Conservation (phyloP, 2,888 invertebrate genomes). For the Omphaloscelis lunosa region DNA sequence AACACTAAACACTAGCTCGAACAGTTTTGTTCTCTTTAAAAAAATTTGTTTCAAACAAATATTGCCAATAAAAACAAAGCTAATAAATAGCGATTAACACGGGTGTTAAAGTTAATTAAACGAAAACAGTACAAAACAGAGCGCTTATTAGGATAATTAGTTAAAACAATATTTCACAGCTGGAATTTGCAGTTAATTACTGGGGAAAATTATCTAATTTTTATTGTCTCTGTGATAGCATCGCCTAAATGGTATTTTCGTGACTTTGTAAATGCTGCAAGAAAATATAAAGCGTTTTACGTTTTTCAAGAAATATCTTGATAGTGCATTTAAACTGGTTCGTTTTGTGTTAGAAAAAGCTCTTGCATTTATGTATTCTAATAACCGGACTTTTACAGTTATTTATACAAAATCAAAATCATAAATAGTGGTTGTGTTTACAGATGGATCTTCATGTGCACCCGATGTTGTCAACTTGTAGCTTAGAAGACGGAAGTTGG, state of each 20-base stretch:
- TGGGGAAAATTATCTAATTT: constrained; percentile 11
- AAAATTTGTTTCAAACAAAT: neutral
- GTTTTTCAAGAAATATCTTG: neutral
- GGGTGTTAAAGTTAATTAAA: constrained; percentile 31
- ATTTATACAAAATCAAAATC: too few relatives aligned
- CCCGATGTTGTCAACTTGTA: neutral
- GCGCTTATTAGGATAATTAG: constrained; percentile 37
- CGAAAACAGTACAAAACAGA: constrained; percentile 21
- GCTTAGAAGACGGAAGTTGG: too few relatives aligned
- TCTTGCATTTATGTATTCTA: neutral
- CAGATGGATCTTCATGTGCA: too few relatives aligned
- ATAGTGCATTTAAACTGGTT: neutral
- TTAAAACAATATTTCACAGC: constrained; percentile 28
- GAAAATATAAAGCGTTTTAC: neutral
- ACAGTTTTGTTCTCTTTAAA: too few relatives aligned
- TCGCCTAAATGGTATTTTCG: constrained; percentile 23
- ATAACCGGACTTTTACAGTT: neutral
- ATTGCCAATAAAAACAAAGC: constrained; percentile 6
- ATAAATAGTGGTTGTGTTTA: neutral
- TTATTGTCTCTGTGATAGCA: neutral
- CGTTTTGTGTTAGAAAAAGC: neutral
- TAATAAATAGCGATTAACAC: constrained; percentile 17
- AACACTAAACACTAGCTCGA: too few relatives aligned
- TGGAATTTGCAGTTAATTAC: constrained; percentile 35
- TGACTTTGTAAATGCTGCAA: constrained; percentile 10